These are phyloP conservation scores for Chironex yamaguchii DNA, from an alignment of 30 jellyfish, hydroid and myxozoan genomes.

Conservation along the genomic window DNA sequence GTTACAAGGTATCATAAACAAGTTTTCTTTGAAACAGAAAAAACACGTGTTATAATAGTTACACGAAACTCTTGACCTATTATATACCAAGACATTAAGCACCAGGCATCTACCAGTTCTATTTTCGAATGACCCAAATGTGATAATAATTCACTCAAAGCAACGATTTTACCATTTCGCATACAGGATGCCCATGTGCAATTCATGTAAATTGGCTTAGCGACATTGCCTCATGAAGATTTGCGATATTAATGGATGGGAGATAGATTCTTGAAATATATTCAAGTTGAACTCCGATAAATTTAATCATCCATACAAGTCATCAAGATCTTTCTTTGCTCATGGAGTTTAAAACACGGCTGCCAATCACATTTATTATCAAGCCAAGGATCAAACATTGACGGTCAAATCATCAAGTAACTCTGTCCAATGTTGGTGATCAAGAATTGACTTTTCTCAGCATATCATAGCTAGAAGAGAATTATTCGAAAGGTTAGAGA, in stretches of 20 bases:
- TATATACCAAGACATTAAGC: too few species aligned
- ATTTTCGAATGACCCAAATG: conserved; percentile 43
- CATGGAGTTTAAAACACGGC: conserved; percentile 59
- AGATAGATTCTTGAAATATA: conserved; percentile 8
- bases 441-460: conserved; percentile 45
- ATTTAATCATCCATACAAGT: conserved; percentile 25
- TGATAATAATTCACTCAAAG: conserved; percentile 51
- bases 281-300: conserved; percentile 28
- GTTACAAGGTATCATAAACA: not conserved
- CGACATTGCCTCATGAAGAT: conserved; percentile 21
- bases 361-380: conserved; percentile 43
- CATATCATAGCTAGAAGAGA: conserved; percentile 59
- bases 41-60: conserved; percentile 18
- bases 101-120: too few species aligned
- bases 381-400: conserved; percentile 60
- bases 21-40: conserved; percentile 3
- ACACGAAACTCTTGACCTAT: too few species aligned
- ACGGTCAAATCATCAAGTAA: conserved; percentile 43
- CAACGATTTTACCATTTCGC: not conserved
- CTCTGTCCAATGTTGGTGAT: conserved; percentile 31
- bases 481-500: too few species aligned
- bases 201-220: conserved; percentile 26
- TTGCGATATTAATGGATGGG: conserved; percentile 13
- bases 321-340: conserved; percentile 27
- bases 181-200: conserved; percentile 6